Evolutionary conservation across 2,113 vertebrate genomes (phyloP).

Genomic region (Mobula hypostoma): DNA sequence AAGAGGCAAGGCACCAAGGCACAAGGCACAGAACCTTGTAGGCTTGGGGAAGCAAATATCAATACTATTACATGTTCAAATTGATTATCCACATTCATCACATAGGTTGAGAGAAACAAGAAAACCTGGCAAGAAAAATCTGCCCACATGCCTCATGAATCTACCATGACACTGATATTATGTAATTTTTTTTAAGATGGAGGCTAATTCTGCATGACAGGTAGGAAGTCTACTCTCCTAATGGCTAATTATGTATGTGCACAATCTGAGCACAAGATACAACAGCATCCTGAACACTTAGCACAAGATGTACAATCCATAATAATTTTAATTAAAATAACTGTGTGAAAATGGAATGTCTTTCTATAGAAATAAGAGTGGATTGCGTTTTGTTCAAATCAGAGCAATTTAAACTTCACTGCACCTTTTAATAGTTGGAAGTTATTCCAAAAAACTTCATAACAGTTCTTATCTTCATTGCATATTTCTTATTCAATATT

Average conservation of each 20-base stretch:
- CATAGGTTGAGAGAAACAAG: too few relatives aligned
- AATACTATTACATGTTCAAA: too few relatives aligned
- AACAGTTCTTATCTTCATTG: not conserved
- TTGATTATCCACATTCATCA: too few relatives aligned
- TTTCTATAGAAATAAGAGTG: not conserved
- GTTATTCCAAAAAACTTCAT: not conserved
- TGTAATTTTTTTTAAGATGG: not conserved
- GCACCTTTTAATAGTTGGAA: conserved; percentile 19
- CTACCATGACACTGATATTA: not conserved
- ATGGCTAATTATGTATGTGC: not conserved
- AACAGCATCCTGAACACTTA: not conserved
- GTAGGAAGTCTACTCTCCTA: not conserved
- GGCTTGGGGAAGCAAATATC: too few relatives aligned
- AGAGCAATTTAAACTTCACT: conserved; percentile 21
- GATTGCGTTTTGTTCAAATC: not conserved
- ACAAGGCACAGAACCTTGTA: too few relatives aligned
- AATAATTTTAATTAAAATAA: conserved; percentile 25
- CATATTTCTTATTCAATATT: conserved; percentile 25
- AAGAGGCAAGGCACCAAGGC: too few relatives aligned
- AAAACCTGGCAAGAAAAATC: too few relatives aligned
- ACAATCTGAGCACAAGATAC: not conserved
- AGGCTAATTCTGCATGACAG: not conserved
- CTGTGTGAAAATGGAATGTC: not conserved
- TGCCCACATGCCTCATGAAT: not conserved
- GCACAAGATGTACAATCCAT: conserved; percentile 14